A percentile compares a stretch with the other conserved stretches of the same genome.
These are phyloP conservation scores for Propithecus coquereli DNA, from an alignment of 2,113 vertebrate species.

Conservation along the genomic window DNA sequence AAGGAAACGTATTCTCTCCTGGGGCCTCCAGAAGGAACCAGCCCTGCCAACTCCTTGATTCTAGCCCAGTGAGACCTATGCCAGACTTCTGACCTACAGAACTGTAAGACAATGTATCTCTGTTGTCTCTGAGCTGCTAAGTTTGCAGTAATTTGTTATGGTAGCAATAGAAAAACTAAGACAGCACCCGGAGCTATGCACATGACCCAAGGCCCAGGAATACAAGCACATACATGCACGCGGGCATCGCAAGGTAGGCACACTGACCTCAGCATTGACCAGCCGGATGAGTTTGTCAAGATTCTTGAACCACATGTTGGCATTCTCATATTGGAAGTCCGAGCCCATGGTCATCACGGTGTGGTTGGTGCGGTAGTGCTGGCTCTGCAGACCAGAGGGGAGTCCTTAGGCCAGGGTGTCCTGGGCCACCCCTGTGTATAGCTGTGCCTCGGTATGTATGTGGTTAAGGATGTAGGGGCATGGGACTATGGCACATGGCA, in stretches of 20 bases:
- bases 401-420: background rate
- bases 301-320: slow-evolving; percentile 94
- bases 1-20: background rate
- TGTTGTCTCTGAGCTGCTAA: background rate
- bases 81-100: background rate
- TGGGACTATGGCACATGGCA: background rate
- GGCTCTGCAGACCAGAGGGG: slow-evolving; percentile 73
- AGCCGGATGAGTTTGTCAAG: slow-evolving; percentile 92
- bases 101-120: background rate
- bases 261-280: slow-evolving; percentile 84
- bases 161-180: background rate
- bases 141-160: background rate
- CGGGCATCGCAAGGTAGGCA: background rate
- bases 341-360: slow-evolving; percentile 97
- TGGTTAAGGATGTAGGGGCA: background rate
- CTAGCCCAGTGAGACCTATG: background rate
- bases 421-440: background rate
- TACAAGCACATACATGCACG: background rate
- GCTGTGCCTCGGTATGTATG: background rate
- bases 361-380: slow-evolving; percentile 89
- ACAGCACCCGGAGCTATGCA: background rate
- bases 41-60: background rate
- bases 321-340: slow-evolving; percentile 95
- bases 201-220: background rate
- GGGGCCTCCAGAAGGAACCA: background rate